Conservation (phyloP, 1,140 invertebrate species). For the Carposina sasakii region DNA sequence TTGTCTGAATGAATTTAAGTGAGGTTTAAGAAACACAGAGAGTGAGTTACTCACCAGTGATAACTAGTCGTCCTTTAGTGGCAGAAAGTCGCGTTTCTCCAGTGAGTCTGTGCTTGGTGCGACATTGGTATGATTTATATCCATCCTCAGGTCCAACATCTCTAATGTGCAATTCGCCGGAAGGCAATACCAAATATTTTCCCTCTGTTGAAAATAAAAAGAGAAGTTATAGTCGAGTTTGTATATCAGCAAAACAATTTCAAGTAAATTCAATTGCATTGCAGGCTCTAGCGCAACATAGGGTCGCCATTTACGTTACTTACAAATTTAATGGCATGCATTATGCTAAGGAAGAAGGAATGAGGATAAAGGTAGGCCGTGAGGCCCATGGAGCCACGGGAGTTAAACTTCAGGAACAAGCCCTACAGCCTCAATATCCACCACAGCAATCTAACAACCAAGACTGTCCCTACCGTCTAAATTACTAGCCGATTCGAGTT, state of each 20-base stretch:
- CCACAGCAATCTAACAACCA: neutral
- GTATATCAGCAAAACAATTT: conserved; percentile 14
- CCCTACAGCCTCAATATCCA: no score
- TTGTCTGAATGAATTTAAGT: no score
- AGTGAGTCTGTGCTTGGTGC: conserved; percentile 94
- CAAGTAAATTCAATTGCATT: conserved; percentile 17
- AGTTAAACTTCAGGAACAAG: conserved; percentile 37
- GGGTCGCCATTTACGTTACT: conserved; percentile 61
- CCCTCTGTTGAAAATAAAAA: conserved; percentile 80
- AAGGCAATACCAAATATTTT: conserved; percentile 94
- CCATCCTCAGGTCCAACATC: conserved; percentile 95
- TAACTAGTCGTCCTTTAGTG: conserved; percentile 93
- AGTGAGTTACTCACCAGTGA: conserved; percentile 88
- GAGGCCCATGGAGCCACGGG: conserved; percentile 71
- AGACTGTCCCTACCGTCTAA: conserved; percentile 75
- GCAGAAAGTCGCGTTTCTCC: conserved; percentile 94
- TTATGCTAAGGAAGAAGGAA: conserved; percentile 67
- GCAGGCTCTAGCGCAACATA: conserved; percentile 40
- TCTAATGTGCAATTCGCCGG: conserved; percentile 93
- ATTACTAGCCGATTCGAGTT: conserved; percentile 76
- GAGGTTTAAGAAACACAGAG: no score
- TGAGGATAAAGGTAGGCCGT: conserved; percentile 71
- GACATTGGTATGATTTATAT: conserved; percentile 94
- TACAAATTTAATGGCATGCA: conserved; percentile 59
- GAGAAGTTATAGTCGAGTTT: conserved; percentile 21